Base-by-base conservation (phyloP, 2,888 invertebrate genomes). In the Acholoe squamosa region DNA sequence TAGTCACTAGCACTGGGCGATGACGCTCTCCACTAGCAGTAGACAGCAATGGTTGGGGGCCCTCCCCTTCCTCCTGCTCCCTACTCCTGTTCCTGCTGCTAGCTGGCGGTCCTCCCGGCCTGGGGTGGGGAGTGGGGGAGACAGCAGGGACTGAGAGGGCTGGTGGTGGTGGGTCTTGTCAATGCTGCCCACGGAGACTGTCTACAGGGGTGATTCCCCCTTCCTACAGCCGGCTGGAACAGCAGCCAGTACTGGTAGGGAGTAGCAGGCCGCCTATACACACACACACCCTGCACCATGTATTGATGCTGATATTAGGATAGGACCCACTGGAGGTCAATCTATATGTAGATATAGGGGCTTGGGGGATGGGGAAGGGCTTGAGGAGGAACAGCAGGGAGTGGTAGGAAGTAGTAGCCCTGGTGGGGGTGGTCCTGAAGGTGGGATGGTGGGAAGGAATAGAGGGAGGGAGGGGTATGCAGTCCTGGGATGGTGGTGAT, bases 21-120 rank as follows among this genome's bases (percentile, higher is more conserved):
- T n/a, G n/a, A 43, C 10, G 43, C 43, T 10, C 43, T 43, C 43
- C 43, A 43, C 5, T 43, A 43, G 43, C 43, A 43, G 43, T 43
- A 43, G 43, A n/a, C 43, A 43, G 43, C 5, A 43, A 10, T 43
- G 10, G 43, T 43, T 7, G 43, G 43, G 43, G 43, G 43, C 43
- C 14, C 61, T 14, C 61, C 5, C 22, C n/a, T n/a, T 61, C 61
- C 61, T 61, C 61, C 61, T 61, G 19, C 61, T n/a, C 61, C 61
- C n/a, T 61, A n/a, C 61, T 14, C n/a, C 61, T 61, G 61, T 19
- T n/a, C 61, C 61, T 61, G 61, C 61, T 61, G 61, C 61, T 61
- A 43, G 61, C 19, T 61, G 61, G 12, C n/a, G 61, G n/a, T 43
- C 43, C 43, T 43, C 43, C 43, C 43, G 43, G 43, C 43, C 19